A percentile compares a stretch with the other conserved stretches of the same genome.
Evolutionary conservation across 2,888 invertebrate species (phyloP).

Genomic region (Nomada lathburiana): DNA sequence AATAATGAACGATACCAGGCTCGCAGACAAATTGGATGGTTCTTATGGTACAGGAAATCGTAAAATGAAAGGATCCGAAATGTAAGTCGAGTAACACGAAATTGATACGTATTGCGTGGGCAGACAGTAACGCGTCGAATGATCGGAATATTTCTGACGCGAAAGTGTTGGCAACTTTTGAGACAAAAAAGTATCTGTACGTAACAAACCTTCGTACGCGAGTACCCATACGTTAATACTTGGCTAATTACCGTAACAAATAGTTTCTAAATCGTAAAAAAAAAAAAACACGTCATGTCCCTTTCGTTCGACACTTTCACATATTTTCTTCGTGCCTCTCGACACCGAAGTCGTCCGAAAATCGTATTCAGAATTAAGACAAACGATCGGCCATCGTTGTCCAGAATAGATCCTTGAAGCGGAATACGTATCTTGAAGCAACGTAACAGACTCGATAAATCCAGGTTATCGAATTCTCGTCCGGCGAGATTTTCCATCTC

Average conservation of each 20-base stretch:
- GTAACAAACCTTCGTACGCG: background rate
- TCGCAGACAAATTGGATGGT: background rate
- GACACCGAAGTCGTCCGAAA: background rate
- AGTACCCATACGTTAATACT: background rate
- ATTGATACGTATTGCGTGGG: conserved; percentile 15
- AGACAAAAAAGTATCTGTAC: background rate
- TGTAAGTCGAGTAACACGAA: background rate
- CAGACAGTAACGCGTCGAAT: background rate
- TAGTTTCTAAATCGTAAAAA: background rate
- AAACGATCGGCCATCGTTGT: background rate
- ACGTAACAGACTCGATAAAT: too few species aligned
- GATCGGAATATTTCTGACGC: background rate
- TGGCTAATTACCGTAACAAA: background rate
- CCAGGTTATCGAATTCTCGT: background rate
- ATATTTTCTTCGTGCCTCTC: too few species aligned
- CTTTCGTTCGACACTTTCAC: too few species aligned
- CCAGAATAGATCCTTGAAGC: too few species aligned
- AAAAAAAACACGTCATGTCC: background rate
- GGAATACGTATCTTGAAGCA: too few species aligned
- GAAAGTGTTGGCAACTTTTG: background rate
- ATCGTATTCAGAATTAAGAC: background rate
- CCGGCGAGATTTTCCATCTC: conserved; percentile 7
- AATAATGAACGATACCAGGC: background rate
- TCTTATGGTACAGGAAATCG: background rate
- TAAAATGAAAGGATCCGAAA: background rate